Evolutionary conservation across 2,113 vertebrate species (phyloP).

Genomic region (Podarcis raffonei): DNA sequence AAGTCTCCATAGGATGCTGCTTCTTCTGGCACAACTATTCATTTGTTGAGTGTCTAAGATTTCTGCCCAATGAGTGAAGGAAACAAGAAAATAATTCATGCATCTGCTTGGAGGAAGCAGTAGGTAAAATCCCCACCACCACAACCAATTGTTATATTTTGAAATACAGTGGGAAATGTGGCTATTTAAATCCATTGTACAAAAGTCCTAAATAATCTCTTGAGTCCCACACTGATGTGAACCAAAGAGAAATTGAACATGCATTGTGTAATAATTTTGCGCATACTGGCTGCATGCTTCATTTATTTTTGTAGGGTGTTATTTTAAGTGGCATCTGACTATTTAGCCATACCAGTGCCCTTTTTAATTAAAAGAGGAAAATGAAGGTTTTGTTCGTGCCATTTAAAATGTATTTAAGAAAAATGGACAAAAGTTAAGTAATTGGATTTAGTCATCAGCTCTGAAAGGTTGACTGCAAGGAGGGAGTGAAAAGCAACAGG

Average conservation of each 20-base stretch:
- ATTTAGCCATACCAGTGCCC: neutral
- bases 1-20: neutral
- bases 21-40: neutral
- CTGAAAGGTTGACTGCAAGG: constrained; percentile 30
- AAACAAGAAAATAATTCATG: neutral
- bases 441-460: constrained; percentile 41
- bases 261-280: neutral
- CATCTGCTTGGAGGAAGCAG: neutral
- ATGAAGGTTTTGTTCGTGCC: constrained; percentile 26
- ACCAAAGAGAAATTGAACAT: constrained; percentile 11
- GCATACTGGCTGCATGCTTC: neutral
- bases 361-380: constrained; percentile 41
- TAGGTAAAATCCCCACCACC: no score
- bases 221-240: neutral
- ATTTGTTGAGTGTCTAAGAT: neutral
- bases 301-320: constrained; percentile 28
- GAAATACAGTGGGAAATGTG: neutral
- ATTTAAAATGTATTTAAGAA: constrained; percentile 38
- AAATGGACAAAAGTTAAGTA: constrained; percentile 22
- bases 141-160: neutral
- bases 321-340: constrained; percentile 29
- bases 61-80: neutral
- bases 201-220: neutral
- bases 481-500: constrained; percentile 25
- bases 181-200: neutral